phyloP scores from a whole-genome alignment of 2,888 invertebrate species.

The Apamea monoglypha region DNA sequence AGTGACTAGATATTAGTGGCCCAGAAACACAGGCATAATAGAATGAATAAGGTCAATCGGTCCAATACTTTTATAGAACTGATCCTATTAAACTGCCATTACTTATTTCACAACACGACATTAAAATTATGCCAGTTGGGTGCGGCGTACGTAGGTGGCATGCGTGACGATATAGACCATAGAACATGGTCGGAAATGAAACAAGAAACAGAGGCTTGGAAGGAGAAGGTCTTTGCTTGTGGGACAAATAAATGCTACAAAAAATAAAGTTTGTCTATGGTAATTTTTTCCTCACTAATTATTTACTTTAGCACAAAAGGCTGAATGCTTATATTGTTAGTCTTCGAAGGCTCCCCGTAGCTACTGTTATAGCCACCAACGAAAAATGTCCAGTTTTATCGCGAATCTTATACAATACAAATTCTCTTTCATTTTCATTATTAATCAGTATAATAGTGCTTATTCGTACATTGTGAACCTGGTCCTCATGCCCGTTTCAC shows the following conservation, averaged over 20 bases:
- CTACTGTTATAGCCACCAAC: too few species aligned
- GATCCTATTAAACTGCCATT: conserved; percentile 23
- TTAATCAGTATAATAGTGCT: too few species aligned
- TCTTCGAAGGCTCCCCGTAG: too few species aligned
- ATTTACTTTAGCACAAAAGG: too few species aligned
- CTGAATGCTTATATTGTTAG: too few species aligned
- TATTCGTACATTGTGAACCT: too few species aligned
- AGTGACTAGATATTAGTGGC: background rate
- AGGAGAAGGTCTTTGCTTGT: background rate
- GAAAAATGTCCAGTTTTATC: too few species aligned
- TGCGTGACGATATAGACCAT: background rate
- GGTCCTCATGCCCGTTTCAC: too few species aligned
- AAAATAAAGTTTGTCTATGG: background rate
- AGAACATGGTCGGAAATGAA: background rate
- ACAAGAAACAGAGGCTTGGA: background rate
- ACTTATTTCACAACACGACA: conserved; percentile 23
- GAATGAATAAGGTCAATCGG: conserved; percentile 28
- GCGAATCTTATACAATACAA: too few species aligned
- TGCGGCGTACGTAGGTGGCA: background rate
- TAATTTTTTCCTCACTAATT: too few species aligned
- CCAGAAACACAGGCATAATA: background rate
- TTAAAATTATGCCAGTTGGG: conserved; percentile 2
- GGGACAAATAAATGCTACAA: background rate
- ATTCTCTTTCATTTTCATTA: too few species aligned
- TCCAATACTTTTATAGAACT: conserved; percentile 14